Percentiles rank a stretch among this genome's conserved stretches.
Evolutionary conservation across 1,140 invertebrate genomes (phyloP).

Genomic region (Eulimnadia texana): DNA sequence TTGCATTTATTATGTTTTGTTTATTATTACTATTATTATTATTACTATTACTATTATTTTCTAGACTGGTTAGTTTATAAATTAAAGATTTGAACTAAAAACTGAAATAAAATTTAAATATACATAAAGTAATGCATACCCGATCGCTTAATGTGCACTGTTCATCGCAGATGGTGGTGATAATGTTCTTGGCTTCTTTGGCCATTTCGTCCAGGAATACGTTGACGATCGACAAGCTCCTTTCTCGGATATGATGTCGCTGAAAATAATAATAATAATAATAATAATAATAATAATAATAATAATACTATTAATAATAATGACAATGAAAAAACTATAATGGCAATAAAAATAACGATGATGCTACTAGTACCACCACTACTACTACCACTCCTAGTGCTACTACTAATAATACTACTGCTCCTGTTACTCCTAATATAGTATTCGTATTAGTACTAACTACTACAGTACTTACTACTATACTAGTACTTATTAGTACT

Average conservation of each 20-base stretch:
- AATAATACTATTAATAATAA: conserved; percentile 8
- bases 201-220: conserved; percentile 97
- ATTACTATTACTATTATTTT: conserved; percentile 1
- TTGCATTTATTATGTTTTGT: background rate
- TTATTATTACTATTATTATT: conserved; percentile 14
- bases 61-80: conserved; percentile 2
- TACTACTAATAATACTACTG: too few relatives aligned
- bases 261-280: conserved; percentile 23
- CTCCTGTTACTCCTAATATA: too few relatives aligned
- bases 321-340: conserved; percentile 6
- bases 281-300: conserved; percentile 5
- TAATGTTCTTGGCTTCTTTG: conserved; percentile 96
- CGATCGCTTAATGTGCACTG: conserved; percentile 88
- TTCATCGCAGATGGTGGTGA: conserved; percentile 94
- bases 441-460: too few relatives aligned
- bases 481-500: too few relatives aligned
- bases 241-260: conserved; percentile 85
- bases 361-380: too few relatives aligned
- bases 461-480: too few relatives aligned
- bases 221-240: conserved; percentile 91
- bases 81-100: background rate
- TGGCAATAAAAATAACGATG: background rate
- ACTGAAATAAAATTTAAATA: background rate
- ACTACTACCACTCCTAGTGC: too few relatives aligned
- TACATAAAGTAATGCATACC: conserved; percentile 23